Evolutionary conservation across 2,797 vertebrate species (phyloP), one percentile per base, ranked within the genome.

Genomic region (Telmatherina bonti): DNA sequence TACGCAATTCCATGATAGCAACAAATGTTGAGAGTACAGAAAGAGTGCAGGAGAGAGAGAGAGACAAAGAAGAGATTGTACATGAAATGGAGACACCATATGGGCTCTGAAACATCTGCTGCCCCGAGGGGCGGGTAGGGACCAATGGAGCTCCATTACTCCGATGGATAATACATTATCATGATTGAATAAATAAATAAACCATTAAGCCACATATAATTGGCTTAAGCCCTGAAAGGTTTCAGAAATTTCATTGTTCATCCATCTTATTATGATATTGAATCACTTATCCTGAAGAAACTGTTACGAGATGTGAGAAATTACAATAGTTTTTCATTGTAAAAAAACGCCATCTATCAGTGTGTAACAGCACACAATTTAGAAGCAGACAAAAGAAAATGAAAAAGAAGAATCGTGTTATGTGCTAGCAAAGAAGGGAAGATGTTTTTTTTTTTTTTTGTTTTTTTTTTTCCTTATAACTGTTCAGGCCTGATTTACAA

Each of bases 171-270:
- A 93, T 85, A 87, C 84, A 90, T 92, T 91, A 93, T 92, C 89
- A 88, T 91, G 85, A 93, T 74, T 92, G 88, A 94, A 93, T 93
- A 93, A 92, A 92, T 92, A 93, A 93, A 92, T 91, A 90, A 91
- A 85, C 74, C 69, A 88, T 90, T 83, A 82, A 92, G 87, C 86
- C 87, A 86, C 82, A 90, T 84, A 77, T 84, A 90, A 91, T 92
- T 16, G 90, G 86, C 69, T 81, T 33, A 72, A 81, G 64, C 65
- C 58, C 76, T 86, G 58, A 89, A 85, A 85, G 74, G 64, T 84
- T 89, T 83, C 45, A 66, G 67, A 74, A 62, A 78, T 74, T 72
- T 73, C 63, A 77, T 68, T 74, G 41, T 81, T 85, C 83, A 86
- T 78, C 67, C 66, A 58, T 62, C 38, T 78, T 70, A 60, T 85